Conservation (phyloP, 1,140 invertebrate genomes). For the Drosophila lacertosa region DNA sequence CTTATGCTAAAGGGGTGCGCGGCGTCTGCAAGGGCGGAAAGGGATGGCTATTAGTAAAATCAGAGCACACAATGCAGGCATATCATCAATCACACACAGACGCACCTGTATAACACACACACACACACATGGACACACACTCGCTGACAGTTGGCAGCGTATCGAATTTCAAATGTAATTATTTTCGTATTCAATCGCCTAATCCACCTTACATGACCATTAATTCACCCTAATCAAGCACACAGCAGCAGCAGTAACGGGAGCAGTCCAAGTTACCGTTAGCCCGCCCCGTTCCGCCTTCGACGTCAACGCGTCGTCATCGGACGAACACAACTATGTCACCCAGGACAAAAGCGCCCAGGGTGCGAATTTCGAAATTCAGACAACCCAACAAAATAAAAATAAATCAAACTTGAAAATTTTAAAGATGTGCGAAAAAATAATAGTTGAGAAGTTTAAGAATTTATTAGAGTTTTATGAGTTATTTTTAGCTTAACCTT, state of each 20-base stretch:
- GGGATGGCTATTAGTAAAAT: conserved; percentile 48
- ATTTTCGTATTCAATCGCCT: conserved; percentile 84
- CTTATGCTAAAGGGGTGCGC: conserved; percentile 90
- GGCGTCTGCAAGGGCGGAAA: conserved; percentile 85
- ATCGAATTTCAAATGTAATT: conserved; percentile 84
- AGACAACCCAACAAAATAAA: conserved; percentile 45
- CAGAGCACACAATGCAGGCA: conserved; percentile 34
- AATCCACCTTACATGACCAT: conserved; percentile 84
- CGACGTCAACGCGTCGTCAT: conserved; percentile 65
- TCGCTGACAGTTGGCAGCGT: conserved; percentile 68
- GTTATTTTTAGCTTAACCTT: too few relatives aligned
- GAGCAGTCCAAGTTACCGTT: conserved; percentile 25
- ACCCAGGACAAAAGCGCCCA: conserved; percentile 26
- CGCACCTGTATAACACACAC: conserved; percentile 20
- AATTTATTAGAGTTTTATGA: too few relatives aligned
- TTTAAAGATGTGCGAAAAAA: too few relatives aligned
- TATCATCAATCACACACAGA: conserved; percentile 60
- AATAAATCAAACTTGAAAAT: not conserved
- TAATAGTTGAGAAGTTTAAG: too few relatives aligned
- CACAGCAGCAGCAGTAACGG: conserved; percentile 11
- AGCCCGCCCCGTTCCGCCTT: conserved; percentile 42
- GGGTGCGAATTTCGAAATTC: conserved; percentile 3
- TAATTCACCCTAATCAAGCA: conserved; percentile 84
- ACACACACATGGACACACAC: conserved; percentile 3
- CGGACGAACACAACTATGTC: conserved; percentile 51